Percentiles rank a stretch among this genome's conserved stretches.
phyloP scores from a whole-genome alignment of 2,797 vertebrate genomes.

The Sebastes vulpes region DNA sequence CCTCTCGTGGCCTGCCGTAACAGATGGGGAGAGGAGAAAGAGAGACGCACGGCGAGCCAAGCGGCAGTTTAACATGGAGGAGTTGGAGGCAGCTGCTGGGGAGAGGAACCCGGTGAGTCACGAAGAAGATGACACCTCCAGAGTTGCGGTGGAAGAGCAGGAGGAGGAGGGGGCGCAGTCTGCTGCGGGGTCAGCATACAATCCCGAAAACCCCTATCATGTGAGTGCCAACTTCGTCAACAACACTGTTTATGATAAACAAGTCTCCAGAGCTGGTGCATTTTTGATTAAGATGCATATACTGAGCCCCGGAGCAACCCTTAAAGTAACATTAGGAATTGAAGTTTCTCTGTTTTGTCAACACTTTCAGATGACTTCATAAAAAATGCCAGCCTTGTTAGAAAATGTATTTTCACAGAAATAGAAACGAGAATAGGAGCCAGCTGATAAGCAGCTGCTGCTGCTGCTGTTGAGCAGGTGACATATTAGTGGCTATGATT shows the following conservation, averaged over 20 bases:
- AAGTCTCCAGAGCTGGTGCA: conserved; percentile 35
- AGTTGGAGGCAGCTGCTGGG: conserved; percentile 76
- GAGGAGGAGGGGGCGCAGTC: conserved; percentile 70
- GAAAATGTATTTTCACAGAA: conserved; percentile 32
- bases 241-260: conserved; percentile 41
- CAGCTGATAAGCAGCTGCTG: background rate
- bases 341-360: conserved; percentile 58
- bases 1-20: conserved; percentile 71
- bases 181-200: conserved; percentile 78
- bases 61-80: conserved; percentile 80
- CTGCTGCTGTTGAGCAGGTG: conserved; percentile 32
- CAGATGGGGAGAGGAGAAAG: conserved; percentile 90
- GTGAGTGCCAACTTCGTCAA: conserved; percentile 80
- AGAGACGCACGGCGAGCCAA: conserved; percentile 85
- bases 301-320: conserved; percentile 50
- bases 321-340: conserved; percentile 53
- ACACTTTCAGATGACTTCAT: conserved; percentile 55
- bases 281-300: conserved; percentile 52
- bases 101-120: conserved; percentile 68
- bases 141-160: conserved; percentile 73
- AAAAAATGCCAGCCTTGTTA: conserved; percentile 9
- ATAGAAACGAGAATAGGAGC: background rate
- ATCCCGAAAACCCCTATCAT: conserved; percentile 94
- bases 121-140: conserved; percentile 66
- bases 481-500: conserved; percentile 54